Evolutionary conservation across 2,113 vertebrate genomes (phyloP), one percentile per base, ranked within the genome.

Genomic region (Melospiza melodia): DNA sequence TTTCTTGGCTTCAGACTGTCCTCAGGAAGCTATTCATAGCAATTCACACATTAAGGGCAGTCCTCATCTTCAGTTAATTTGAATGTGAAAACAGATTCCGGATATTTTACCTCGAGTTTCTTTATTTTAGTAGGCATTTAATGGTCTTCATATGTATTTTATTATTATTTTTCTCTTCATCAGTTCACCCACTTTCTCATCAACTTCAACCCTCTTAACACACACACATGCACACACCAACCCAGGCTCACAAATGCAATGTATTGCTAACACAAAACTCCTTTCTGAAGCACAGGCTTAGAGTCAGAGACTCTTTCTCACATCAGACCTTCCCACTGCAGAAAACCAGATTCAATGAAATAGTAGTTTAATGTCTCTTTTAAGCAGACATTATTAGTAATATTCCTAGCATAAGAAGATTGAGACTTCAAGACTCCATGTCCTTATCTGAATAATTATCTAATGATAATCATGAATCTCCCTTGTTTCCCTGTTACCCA

Each of bases 1-100:
- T 89, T 91, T 87, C 31, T 91, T 93, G 84, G 89, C 81, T 94
- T 93, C 57, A 81, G 30, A 59, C 33, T 59, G 46, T 93, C 87
- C 67, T 87, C 67, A 65, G 73, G 65, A 96, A 96, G 55, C 84
- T 83, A 55, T 93, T 95, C 52, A 59, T 63, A 72, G 74, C 66
- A 78, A 72, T 71, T 81, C 66, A 89, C 73, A 79, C 66, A 52
- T 82, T 75, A 44, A 89, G 59, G 83, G 25, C 84, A 89, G 87
- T 55, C 48, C 62, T 94, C 27, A 52, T 74, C 73, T 55, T 91
- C 65, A 63, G 39, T 62, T 81, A 74, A 87, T 91, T 74, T 91
- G 35, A 87, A 61, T 55, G n/a, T 59, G 81, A 84, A 94, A 93
- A 84, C 78, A 65, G 19, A 62, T 82, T 57, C 43, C 28, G 89